Evolutionary conservation across 2,888 invertebrate species (phyloP).

Genomic region (Melieria crassipennis): DNA sequence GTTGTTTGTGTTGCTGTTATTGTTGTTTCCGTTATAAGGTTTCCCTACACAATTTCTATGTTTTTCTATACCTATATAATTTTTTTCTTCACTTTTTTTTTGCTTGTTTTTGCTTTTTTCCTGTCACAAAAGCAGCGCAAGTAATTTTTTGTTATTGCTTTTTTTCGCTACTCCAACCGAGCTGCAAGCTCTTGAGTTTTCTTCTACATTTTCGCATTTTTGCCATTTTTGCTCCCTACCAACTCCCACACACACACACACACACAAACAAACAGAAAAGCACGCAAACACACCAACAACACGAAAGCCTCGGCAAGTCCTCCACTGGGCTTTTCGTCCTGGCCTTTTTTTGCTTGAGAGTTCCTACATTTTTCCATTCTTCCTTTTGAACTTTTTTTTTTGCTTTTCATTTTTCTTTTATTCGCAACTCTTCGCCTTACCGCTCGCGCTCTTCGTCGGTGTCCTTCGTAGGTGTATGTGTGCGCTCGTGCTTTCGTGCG

Average conservation of each 20-base stretch:
- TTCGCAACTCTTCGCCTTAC: neutral
- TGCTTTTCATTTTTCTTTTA: conserved; percentile 4
- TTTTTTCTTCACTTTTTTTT: conserved; percentile 12
- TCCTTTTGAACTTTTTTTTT: conserved; percentile 36
- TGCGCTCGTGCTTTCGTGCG: no score
- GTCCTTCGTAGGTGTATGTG: no score
- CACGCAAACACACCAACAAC: no score
- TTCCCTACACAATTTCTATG: conserved; percentile 17
- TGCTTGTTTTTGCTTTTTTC: conserved; percentile 9
- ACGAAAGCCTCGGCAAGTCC: no score
- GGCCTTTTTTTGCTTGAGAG: no score
- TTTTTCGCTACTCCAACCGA: conserved; percentile 19
- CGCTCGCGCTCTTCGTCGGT: neutral
- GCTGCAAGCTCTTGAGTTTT: conserved; percentile 17
- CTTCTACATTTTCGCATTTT: conserved; percentile 31
- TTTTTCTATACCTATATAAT: neutral
- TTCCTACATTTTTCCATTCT: no score
- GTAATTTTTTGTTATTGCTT: conserved; percentile 18
- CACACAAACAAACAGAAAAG: conserved; percentile 1
- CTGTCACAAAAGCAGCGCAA: neutral
- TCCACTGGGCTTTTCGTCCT: no score
- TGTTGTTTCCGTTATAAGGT: conserved; percentile 10
- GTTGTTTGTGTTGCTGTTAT: conserved; percentile 5
- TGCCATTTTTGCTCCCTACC: conserved; percentile 23
- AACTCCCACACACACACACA: conserved; percentile 13